Conservation (phyloP, 2,113 vertebrate genomes). For the Gavia stellata region DNA sequence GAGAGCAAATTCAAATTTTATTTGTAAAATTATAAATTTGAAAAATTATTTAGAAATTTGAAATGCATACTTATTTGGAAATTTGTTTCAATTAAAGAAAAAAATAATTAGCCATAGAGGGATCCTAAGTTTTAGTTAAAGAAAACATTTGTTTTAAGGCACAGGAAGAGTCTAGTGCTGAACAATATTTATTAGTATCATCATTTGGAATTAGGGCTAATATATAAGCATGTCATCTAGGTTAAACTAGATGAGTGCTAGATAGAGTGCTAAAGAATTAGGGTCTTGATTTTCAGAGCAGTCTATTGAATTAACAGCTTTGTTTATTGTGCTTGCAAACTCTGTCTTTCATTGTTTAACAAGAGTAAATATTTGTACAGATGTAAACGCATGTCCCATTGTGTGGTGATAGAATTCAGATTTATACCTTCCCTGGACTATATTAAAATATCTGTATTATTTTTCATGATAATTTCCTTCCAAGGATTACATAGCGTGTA, state of each 20-base stretch:
- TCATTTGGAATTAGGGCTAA: not conserved
- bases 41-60: not conserved
- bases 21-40: not conserved
- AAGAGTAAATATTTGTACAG: constrained; percentile 2
- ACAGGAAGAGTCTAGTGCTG: not conserved
- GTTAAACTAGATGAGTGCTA: not conserved
- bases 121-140: not conserved
- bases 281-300: not conserved
- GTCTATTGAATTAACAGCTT: not conserved
- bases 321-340: not conserved
- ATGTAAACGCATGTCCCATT: not conserved
- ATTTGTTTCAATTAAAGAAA: too few relatives aligned
- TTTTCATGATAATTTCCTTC: not conserved
- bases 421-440: not conserved
- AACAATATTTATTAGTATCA: not conserved
- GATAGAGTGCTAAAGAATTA: not conserved
- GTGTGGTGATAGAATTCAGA: not conserved
- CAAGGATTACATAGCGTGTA: not conserved
- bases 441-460: not conserved
- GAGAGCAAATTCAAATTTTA: not conserved
- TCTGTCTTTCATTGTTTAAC: not conserved
- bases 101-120: not conserved
- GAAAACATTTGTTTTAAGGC: not conserved
- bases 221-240: not conserved
- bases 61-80: not conserved